Base-by-base conservation (phyloP, 1,140 invertebrate species). In the Macrostomum lignano region DNA sequence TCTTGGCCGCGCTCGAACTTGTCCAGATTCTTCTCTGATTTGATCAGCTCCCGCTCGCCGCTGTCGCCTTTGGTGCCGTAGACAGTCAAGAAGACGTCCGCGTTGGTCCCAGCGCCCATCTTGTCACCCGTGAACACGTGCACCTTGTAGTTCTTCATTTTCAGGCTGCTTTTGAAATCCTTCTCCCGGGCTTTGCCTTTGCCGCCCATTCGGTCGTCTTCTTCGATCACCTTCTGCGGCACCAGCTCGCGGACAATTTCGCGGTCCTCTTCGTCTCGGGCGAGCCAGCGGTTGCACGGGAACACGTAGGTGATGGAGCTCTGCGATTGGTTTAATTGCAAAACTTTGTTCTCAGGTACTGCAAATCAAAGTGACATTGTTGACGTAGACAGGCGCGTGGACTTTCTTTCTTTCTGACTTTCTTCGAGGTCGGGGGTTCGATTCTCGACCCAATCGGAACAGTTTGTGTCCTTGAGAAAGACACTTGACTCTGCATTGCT, bases 231-330 rank as follows among this genome's bases (percentile, higher is more conserved):
- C 40, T 50, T 53, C 10, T 46, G 42, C 3, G 53, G 44, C 1
- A 57, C 37, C 10, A 58, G 42, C 38, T 57, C 52, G 17, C 53
- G 36, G 26, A 46, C 49, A 25, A 51, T 55, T 7, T 44, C 47
- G 5, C 42, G 42, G 33, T 58, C 54, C 10, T 53, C 55, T 36
- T 55, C 47, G 24, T 50, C 42, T 17, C 46, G 36, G 7, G 55
- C 50, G 25, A 58, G 25, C 55, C 55, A 58, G 3, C 52, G 46
- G 14, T 45, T 43, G 40, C 55, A 57, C 11, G 48, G 51, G 42
- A 58, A 58, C n/a, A 43, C 40, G 37, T 49, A 58, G 5, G 48
- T 49, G 24, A 46, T 39, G 10, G 54, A 52, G 3, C 49, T 48
- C 49, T 54, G 19, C 7, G n/a, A n/a, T n/a, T n/a, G n/a, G n/a